These are phyloP conservation scores for Sceloporus tristichus DNA, from an alignment of 2,113 vertebrate genomes.

Conservation along the genomic window DNA sequence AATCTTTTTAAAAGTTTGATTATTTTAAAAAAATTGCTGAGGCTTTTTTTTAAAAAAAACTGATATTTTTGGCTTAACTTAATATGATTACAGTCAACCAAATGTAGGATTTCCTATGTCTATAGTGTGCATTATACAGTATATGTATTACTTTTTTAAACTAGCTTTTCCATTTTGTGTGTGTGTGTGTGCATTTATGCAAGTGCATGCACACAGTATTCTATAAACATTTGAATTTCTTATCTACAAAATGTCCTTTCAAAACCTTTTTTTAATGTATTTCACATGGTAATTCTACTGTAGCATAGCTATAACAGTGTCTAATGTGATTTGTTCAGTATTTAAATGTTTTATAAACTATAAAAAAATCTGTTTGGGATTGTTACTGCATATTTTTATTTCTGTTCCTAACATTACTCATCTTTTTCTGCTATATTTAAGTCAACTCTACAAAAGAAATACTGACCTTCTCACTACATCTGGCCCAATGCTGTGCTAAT, in stretches of 20 bases:
- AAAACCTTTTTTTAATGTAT: background rate
- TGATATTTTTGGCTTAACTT: background rate
- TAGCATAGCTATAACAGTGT: constrained; percentile 50
- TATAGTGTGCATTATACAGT: background rate
- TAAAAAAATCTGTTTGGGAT: constrained; percentile 53
- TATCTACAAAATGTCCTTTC: constrained; percentile 14
- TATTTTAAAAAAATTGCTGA: background rate
- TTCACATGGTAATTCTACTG: constrained; percentile 30
- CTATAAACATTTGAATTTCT: background rate
- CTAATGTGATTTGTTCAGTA: constrained; percentile 36
- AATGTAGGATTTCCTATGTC: background rate
- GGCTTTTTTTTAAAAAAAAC: background rate
- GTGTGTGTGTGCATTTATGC: too few relatives aligned
- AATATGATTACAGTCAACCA: background rate
- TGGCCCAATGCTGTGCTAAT: constrained; percentile 52
- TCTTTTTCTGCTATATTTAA: constrained; percentile 53
- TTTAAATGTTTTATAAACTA: constrained; percentile 55
- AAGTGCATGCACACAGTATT: background rate
- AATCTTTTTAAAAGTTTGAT: background rate
- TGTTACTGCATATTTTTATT: constrained; percentile 65
- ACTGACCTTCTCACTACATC: constrained; percentile 67
- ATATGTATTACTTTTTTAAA: background rate
- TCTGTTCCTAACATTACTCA: constrained; percentile 67
- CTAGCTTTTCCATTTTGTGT: background rate
- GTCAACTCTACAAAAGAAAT: constrained; percentile 15